A percentile compares a stretch with the other conserved stretches of the same genome.
phyloP scores from a whole-genome alignment of 1,140 invertebrate species.

The Tribolium madens region DNA sequence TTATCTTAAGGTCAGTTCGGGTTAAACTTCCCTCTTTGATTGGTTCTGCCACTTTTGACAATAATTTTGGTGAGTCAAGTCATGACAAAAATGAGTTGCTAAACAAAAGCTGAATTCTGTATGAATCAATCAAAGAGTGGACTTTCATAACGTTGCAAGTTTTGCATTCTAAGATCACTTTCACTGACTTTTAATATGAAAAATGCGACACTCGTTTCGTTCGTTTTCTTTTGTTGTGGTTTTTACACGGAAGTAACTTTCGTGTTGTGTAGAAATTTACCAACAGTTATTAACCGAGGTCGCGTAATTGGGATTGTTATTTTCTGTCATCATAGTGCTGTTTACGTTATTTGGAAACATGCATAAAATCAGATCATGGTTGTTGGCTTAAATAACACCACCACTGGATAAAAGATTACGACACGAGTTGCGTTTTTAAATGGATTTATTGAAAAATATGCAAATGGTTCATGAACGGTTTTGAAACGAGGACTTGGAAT shows the following conservation, averaged over 20 bases:
- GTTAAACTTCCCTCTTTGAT: not conserved
- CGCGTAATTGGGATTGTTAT: not conserved
- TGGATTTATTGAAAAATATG: not conserved
- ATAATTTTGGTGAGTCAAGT: not conserved
- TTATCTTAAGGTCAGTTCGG: not conserved
- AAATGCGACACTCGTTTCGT: not conserved
- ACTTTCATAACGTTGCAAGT: not conserved
- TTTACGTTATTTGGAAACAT: not conserved
- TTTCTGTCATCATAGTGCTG: not conserved
- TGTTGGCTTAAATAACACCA: not conserved
- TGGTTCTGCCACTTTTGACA: not conserved
- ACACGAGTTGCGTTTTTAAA: not conserved
- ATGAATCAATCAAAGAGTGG: not conserved
- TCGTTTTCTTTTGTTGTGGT: not conserved
- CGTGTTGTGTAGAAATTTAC: too few relatives aligned
- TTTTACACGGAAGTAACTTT: not conserved
- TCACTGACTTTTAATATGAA: not conserved
- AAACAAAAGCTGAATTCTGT: not conserved
- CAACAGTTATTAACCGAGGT: too few relatives aligned
- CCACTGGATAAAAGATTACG: not conserved
- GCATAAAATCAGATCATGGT: not conserved
- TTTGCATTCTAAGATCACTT: not conserved
- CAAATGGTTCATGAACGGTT: not conserved
- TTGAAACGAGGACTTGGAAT: not conserved
- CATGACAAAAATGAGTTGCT: not conserved